Conservation (phyloP, 2,888 invertebrate species). For the Glyphotaelius pellucidus region DNA sequence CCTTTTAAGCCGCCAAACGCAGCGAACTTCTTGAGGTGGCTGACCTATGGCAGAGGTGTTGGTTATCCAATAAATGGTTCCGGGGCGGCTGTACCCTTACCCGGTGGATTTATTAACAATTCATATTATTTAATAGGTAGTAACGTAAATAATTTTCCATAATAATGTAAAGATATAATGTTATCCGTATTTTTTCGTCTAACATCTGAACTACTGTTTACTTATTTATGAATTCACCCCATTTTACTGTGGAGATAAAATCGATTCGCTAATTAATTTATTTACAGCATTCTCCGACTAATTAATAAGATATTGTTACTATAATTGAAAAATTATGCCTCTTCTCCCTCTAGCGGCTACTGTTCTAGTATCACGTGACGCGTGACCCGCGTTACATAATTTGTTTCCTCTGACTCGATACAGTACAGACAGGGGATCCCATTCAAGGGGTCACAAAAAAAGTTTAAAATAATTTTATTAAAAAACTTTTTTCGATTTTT, state of each 20-base stretch:
- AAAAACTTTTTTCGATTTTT: too few relatives aligned
- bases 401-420: neutral
- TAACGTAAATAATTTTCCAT: too few relatives aligned
- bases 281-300: neutral
- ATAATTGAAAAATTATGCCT: neutral
- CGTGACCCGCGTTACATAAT: neutral
- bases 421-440: neutral
- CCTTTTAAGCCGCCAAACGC: too few relatives aligned
- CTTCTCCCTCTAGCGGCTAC: neutral
- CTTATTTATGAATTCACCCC: neutral
- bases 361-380: neutral
- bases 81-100: too few relatives aligned
- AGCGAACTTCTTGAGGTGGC: too few relatives aligned
- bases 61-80: too few relatives aligned
- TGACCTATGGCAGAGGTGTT: too few relatives aligned
- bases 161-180: neutral
- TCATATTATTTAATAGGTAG: too few relatives aligned
- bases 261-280: neutral
- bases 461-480: neutral
- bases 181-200: neutral
- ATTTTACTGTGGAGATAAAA: neutral
- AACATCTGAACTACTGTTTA: neutral
- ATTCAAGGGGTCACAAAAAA: neutral
- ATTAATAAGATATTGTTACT: neutral
- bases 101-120: too few relatives aligned